Conservation (phyloP, 2,888 invertebrate genomes). For the Ametastegia equiseti region DNA sequence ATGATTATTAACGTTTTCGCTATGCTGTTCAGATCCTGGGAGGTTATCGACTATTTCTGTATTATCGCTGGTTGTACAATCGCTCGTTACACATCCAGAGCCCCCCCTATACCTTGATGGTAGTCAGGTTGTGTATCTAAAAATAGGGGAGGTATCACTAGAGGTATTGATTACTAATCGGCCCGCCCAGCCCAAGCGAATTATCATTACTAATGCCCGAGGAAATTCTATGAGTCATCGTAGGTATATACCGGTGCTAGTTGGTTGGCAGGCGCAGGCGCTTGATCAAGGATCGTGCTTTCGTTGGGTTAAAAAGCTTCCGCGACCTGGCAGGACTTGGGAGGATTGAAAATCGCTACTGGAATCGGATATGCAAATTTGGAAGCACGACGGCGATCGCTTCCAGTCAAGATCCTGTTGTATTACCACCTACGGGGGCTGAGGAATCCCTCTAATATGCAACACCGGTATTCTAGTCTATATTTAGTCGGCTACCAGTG, state of each 20-base stretch:
- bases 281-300: background rate
- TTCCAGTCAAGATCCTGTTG: no score
- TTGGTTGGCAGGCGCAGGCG: conserved; percentile 23
- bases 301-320: no score
- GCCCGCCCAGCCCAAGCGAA: conserved; percentile 69
- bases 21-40: no score
- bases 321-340: no score
- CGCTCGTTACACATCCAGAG: background rate
- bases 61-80: background rate
- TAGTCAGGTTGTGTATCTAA: conserved; percentile 21
- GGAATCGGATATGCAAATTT: no score
- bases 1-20: background rate
- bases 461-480: background rate
- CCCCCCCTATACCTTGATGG: background rate
- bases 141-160: conserved; percentile 49
- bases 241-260: no score
- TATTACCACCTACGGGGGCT: no score
- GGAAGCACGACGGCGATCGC: no score
- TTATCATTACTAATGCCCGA: conserved; percentile 69
- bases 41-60: background rate
- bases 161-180: conserved; percentile 72
- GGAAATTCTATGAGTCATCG: conserved; percentile 71
- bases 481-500: background rate
- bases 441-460: background rate
- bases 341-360: no score